Percentiles rank a stretch among this genome's conserved stretches.
Evolutionary conservation across 2,888 invertebrate species (phyloP).

Genomic region (Drymonia ruficornis): DNA sequence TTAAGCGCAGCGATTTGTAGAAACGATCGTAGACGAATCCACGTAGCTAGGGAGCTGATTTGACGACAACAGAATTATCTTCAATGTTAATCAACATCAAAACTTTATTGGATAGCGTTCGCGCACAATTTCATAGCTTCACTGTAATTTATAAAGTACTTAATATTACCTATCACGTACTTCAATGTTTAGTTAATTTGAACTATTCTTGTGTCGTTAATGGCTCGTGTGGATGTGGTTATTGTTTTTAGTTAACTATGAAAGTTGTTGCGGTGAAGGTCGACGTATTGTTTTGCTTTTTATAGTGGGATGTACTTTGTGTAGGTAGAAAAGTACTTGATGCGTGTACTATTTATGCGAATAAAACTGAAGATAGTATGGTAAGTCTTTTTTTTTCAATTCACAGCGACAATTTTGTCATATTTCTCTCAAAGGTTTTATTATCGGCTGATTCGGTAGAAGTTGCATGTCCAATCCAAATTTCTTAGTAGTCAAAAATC

Average conservation of each 20-base stretch:
- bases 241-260: conserved; percentile 16
- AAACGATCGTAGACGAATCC: no score
- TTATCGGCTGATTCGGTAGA: no score
- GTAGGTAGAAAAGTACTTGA: no score
- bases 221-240: conserved; percentile 12
- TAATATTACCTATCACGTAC: conserved; percentile 34
- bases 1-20: no score
- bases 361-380: no score
- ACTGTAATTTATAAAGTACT: conserved; percentile 15
- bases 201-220: conserved; percentile 13
- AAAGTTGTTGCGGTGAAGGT: not conserved
- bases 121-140: conserved; percentile 27
- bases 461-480: no score
- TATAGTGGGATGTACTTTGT: not conserved
- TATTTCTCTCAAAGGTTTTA: no score
- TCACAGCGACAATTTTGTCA: no score
- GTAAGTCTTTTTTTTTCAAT: no score
- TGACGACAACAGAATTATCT: no score
- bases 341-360: not conserved
- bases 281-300: not conserved
- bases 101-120: conserved; percentile 38
- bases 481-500: no score
- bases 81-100: conserved; percentile 33
- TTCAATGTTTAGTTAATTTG: conserved; percentile 17
- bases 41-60: no score